phyloP scores from a whole-genome alignment of 1,140 invertebrate species.

The Caerostris extrusa region DNA sequence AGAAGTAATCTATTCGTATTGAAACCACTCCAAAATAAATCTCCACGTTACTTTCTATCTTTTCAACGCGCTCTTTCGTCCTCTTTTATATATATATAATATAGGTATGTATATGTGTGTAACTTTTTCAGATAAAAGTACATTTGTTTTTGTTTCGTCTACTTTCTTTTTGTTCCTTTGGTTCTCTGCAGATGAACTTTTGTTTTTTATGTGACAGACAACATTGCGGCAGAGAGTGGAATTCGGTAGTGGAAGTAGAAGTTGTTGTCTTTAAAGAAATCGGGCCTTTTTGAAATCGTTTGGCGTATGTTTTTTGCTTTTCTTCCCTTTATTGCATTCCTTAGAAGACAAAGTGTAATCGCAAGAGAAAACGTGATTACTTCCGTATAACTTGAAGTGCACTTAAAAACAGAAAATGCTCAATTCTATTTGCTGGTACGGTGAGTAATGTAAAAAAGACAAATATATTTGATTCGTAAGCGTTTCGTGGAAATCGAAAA shows the following conservation, averaged over 20 bases:
- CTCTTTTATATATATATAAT: not conserved
- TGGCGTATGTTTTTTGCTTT: not conserved
- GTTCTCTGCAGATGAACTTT: not conserved
- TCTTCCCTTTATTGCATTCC: constrained; percentile 49
- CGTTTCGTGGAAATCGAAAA: too few species aligned
- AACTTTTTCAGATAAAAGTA: not conserved
- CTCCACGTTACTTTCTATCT: not conserved
- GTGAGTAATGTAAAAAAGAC: too few species aligned
- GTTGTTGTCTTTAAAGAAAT: constrained; percentile 39
- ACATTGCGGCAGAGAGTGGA: not conserved
- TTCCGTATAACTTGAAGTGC: not conserved
- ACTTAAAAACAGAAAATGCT: not conserved
- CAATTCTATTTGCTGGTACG: not conserved
- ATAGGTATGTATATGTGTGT: too few species aligned
- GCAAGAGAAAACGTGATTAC: constrained; percentile 9
- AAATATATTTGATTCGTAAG: too few species aligned
- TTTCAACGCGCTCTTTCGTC: not conserved
- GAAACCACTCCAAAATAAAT: constrained; percentile 56
- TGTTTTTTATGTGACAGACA: constrained; percentile 29
- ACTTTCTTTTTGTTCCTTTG: not conserved
- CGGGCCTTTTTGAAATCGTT: constrained; percentile 15
- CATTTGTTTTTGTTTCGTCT: constrained; percentile 8
- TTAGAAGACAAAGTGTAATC: not conserved
- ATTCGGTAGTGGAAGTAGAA: constrained; percentile 42
- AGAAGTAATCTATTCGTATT: constrained; percentile 52